Conservation (phyloP, 2,113 vertebrate genomes). For the Pelecanoides urinatrix region DNA sequence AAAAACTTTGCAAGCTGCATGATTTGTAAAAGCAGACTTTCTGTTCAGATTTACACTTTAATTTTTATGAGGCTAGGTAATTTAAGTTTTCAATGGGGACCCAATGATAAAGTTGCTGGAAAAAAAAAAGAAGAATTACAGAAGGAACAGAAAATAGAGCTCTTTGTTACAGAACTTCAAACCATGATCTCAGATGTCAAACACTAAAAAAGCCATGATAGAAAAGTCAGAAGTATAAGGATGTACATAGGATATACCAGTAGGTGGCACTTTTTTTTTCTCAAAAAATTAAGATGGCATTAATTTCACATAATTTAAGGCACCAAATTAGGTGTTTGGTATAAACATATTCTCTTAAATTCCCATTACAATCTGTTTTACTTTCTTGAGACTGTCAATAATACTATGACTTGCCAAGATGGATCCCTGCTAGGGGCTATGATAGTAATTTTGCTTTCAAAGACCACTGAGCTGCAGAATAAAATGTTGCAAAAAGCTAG, state of each 20-base stretch:
- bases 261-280: not conserved
- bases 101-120: not conserved
- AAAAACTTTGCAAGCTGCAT: not conserved
- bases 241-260: not conserved
- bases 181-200: not conserved
- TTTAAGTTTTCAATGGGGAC: not conserved
- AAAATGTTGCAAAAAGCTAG: not conserved
- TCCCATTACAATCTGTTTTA: not conserved
- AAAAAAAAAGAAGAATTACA: not conserved
- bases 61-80: not conserved
- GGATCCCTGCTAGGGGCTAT: not conserved
- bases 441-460: not conserved
- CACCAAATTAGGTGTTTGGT: not conserved
- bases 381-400: not conserved
- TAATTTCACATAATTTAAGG: not conserved
- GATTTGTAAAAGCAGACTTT: not conserved
- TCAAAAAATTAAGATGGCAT: not conserved
- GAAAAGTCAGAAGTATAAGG: not conserved
- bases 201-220: not conserved
- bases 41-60: not conserved
- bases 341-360: not conserved
- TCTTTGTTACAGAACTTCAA: not conserved
- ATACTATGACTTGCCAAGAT: not conserved
- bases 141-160: not conserved
- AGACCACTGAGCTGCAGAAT: not conserved